Evolutionary conservation across 2,113 vertebrate species (phyloP).

Genomic region (Perca flavescens): DNA sequence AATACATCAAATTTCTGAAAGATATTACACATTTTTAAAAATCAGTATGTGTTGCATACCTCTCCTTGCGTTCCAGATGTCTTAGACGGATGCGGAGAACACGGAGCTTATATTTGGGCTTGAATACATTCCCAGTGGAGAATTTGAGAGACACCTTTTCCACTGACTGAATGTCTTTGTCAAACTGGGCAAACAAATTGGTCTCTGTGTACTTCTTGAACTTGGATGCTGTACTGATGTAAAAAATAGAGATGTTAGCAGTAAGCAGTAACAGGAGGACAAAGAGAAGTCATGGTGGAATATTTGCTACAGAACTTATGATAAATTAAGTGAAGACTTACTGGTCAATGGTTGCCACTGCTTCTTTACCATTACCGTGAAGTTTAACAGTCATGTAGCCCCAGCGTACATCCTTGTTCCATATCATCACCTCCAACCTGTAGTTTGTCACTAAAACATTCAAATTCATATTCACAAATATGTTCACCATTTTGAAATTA

Average conservation of each 20-base stretch:
- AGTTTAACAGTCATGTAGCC: constrained; percentile 88
- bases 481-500: background rate
- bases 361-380: constrained; percentile 71
- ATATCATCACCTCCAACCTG: constrained; percentile 88
- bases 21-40: background rate
- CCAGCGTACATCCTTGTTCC: constrained; percentile 87
- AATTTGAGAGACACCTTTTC: constrained; percentile 87
- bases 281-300: background rate
- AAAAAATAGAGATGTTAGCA: background rate
- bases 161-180: constrained; percentile 83
- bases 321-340: constrained; percentile 57
- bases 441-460: constrained; percentile 87
- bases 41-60: constrained; percentile 69
- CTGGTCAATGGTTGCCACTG: constrained; percentile 79
- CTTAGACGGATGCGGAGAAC: constrained; percentile 88
- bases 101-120: constrained; percentile 89
- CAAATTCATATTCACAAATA: background rate
- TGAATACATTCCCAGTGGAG: constrained; percentile 82
- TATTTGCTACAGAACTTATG: background rate
- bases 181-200: constrained; percentile 87
- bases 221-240: constrained; percentile 82
- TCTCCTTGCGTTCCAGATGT: constrained; percentile 79
- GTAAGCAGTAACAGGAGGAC: constrained; percentile 11
- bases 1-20: background rate
- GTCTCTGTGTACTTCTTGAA: constrained; percentile 87